Evolutionary conservation across 2,888 invertebrate genomes (phyloP).

Genomic region (Perizoma flavofasciatum): DNA sequence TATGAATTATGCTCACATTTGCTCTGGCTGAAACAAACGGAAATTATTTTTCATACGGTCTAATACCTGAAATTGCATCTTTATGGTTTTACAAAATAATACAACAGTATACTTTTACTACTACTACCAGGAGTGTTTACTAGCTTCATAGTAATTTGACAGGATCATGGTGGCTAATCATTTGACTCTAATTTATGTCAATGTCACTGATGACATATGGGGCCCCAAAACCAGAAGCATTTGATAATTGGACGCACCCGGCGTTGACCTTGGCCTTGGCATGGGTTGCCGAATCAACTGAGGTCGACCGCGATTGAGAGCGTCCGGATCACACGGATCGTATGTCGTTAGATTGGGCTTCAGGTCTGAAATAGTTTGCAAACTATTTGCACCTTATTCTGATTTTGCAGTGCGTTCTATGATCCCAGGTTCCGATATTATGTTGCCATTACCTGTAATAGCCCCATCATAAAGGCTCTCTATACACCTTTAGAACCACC

Average conservation of each 20-base stretch:
- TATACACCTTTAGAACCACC: too few species aligned
- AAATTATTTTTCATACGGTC: not conserved
- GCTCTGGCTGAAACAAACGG: not conserved
- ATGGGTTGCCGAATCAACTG: conserved; percentile 77
- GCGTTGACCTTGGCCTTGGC: conserved; percentile 79
- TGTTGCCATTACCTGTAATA: too few species aligned
- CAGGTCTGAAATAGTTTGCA: too few species aligned
- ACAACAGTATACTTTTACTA: too few species aligned
- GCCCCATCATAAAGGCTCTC: too few species aligned
- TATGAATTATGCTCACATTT: not conserved
- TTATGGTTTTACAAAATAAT: not conserved
- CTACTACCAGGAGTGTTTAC: too few species aligned
- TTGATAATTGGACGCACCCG: conserved; percentile 73
- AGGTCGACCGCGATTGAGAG: conserved; percentile 75
- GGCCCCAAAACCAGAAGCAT: conserved; percentile 50
- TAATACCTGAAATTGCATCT: too few species aligned
- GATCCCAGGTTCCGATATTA: too few species aligned
- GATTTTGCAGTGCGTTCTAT: too few species aligned
- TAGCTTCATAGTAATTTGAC: too few species aligned
- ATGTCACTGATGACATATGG: conserved; percentile 37
- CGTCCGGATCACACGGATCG: conserved; percentile 78
- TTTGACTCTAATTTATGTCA: conserved; percentile 13
- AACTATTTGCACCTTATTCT: too few species aligned
- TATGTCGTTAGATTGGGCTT: conserved; percentile 43
- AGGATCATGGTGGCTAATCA: too few species aligned